Percentiles rank a stretch among this genome's conserved stretches.
phyloP scores from a whole-genome alignment of 2,888 invertebrate genomes.

The Megamerina dolium region DNA sequence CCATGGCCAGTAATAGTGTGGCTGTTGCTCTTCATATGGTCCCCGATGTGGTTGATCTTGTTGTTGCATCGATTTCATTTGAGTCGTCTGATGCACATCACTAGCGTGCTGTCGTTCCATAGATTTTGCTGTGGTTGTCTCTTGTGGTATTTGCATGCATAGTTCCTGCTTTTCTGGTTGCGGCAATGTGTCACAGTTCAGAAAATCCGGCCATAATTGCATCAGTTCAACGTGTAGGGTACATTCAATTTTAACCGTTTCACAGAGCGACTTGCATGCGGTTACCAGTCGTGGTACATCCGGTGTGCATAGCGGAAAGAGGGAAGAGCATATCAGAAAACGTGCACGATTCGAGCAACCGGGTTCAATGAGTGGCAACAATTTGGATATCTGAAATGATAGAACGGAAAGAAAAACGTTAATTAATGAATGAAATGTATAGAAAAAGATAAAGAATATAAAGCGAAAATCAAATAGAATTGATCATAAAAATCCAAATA shows the following conservation, averaged over 20 bases:
- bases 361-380: conserved; percentile 67
- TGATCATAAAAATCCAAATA: no score
- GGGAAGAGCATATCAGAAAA: conserved; percentile 84
- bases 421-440: conserved; percentile 2
- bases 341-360: conserved; percentile 75
- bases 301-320: conserved; percentile 85
- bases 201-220: conserved; percentile 65
- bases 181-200: conserved; percentile 76
- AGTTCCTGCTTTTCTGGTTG: conserved; percentile 63
- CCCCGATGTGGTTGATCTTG: conserved; percentile 18
- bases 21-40: conserved; percentile 19
- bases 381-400: conserved; percentile 62
- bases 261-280: conserved; percentile 80
- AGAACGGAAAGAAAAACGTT: conserved; percentile 10
- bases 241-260: conserved; percentile 68
- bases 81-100: conserved; percentile 7
- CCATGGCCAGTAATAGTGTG: conserved; percentile 44
- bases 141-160: conserved; percentile 65
- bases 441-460: not conserved
- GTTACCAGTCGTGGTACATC: conserved; percentile 79
- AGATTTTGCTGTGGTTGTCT: conserved; percentile 7
- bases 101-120: conserved; percentile 4
- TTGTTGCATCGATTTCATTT: conserved; percentile 10
- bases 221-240: conserved; percentile 56
- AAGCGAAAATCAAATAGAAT: not conserved